Evolutionary conservation across 2,113 vertebrate species (phyloP), one percentile per base, ranked within the genome.

Genomic region (Pampusana beccarii): DNA sequence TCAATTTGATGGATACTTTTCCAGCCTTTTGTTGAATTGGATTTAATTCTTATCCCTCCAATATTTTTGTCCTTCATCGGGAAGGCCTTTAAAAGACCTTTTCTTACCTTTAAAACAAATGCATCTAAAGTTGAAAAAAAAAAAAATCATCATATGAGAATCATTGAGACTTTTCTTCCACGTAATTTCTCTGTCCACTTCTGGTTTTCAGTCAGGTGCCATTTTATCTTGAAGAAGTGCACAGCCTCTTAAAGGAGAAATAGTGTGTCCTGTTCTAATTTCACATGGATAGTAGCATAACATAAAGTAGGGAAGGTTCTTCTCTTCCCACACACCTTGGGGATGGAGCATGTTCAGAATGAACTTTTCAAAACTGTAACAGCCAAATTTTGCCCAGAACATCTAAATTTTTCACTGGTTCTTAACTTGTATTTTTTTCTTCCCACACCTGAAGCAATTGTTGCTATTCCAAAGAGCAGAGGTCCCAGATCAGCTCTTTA

Each of bases 261-360:
- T 19, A 36, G 16, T 9, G 1, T 50, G 40, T 86, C 21, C 18
- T 51, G 5, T 64, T 72, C 38, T 73, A 12, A 19, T 50, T 80
- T 85, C 40, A 11, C 11, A 20, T 51, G 64, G 14, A 21, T 50
- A 46, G 24, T 60, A 77, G 11, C 21, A 23, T 31, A 67, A 53
- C 3, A 61, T 11, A 67, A 64, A n/a, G 23, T 12, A 72, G 18
- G 10, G 15, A 73, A 29, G 9, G 9, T 70, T 82, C 24, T 57
- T 36, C 16, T 34, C 20, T 73, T 78, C 10, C 23, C n/a, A 0
- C 14, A 16, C 0, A 6, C 15, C 5, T 9, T 33, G 15, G 15
- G 6, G 5, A 28, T 84, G 23, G 44, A 78, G 13, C 15, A 36
- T 50, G 20, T 75, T 86, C 51, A 66, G 24, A 44, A 79, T 36